These are phyloP conservation scores for Sturmia bella DNA, from an alignment of 2,888 invertebrate species.

Conservation along the genomic window DNA sequence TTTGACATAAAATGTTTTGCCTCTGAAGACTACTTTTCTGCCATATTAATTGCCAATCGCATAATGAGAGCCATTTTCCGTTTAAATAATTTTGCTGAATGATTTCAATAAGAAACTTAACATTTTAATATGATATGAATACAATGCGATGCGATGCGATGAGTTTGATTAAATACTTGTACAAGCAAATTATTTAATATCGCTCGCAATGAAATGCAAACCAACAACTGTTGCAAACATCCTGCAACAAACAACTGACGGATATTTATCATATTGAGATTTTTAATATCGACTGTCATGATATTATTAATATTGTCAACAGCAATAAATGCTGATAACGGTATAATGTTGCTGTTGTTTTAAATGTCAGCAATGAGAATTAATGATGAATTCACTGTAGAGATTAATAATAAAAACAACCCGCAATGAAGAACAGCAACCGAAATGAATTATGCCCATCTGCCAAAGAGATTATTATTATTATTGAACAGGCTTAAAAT, in stretches of 20 bases:
- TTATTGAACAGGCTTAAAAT: slow-evolving; percentile 38
- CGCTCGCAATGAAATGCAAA: neutral
- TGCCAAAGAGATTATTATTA: slow-evolving; percentile 6
- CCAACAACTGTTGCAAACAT: slow-evolving; percentile 57
- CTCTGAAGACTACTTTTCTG: neutral
- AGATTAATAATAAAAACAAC: slow-evolving; percentile 46
- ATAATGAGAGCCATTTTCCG: slow-evolving; percentile 26
- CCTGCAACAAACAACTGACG: slow-evolving; percentile 46
- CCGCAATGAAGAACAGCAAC: neutral
- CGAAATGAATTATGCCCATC: slow-evolving; percentile 20
- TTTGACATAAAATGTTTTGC: neutral
- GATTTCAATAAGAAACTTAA: slow-evolving; percentile 25
- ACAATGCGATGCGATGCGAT: neutral
- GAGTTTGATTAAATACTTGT: slow-evolving; percentile 42
- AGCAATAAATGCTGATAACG: slow-evolving; percentile 39
- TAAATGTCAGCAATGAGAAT: slow-evolving; percentile 59
- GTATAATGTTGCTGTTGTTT: slow-evolving; percentile 26
- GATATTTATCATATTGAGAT: slow-evolving; percentile 61
- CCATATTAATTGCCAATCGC: slow-evolving; percentile 15
- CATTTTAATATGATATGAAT: slow-evolving; percentile 22
- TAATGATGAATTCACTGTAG: slow-evolving; percentile 62
- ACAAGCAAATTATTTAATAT: slow-evolving; percentile 47
- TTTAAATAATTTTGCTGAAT: slow-evolving; percentile 39
- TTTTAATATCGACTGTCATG: slow-evolving; percentile 58
- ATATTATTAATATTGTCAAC: slow-evolving; percentile 58